Conservation (phyloP, 2,797 vertebrate species). For the Hypotaenidia okinawae region DNA sequence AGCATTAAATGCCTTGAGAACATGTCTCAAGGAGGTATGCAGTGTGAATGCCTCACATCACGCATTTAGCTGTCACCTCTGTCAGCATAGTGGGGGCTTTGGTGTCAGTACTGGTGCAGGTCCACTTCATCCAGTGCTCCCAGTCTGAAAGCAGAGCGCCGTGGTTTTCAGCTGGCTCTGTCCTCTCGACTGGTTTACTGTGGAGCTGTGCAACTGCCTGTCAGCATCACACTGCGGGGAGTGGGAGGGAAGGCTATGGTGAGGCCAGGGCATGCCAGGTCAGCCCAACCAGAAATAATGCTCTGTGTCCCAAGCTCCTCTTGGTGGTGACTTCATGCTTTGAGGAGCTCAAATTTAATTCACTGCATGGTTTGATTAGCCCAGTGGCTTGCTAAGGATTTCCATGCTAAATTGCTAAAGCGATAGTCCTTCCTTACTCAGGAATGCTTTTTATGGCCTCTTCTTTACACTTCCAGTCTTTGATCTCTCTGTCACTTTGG, state of each 20-base stretch:
- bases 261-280: rapidly evolving
- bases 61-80: not conserved
- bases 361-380: not conserved
- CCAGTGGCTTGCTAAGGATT: not conserved
- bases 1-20: not conserved
- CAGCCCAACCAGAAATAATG: not conserved
- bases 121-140: not conserved
- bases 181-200: not conserved
- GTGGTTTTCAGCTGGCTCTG: not conserved
- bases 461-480: not conserved
- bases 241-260: not conserved
- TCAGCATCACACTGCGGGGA: not conserved
- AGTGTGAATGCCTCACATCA: rapidly evolving
- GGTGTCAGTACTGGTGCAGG: rapidly evolving
- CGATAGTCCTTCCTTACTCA: not conserved
- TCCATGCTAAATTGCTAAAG: not conserved
- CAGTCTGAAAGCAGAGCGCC: not conserved
- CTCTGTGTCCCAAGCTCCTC: not conserved
- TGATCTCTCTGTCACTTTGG: not conserved
- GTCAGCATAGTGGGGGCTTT: rapidly evolving
- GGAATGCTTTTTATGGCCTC: not conserved
- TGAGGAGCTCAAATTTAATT: not conserved
- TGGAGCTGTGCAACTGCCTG: not conserved
- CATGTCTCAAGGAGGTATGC: not conserved
- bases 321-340: not conserved